Percentiles rank a stretch among this genome's conserved stretches.
Conservation (phyloP, 1,140 invertebrate species). For the Magallana angulata region DNA sequence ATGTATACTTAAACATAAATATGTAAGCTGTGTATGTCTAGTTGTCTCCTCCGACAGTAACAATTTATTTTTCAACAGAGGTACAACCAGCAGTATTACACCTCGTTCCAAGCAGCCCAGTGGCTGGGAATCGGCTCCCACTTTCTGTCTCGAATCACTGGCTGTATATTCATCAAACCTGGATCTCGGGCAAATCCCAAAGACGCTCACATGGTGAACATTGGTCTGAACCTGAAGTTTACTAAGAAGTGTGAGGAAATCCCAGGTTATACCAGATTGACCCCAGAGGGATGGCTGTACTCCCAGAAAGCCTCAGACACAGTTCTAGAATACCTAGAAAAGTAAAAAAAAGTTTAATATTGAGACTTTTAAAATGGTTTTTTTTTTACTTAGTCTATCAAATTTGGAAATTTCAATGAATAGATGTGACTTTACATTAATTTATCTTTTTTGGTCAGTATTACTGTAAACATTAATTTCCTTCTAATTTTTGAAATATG, state of each 20-base stretch:
- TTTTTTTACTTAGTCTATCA: no score
- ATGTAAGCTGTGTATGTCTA: no score
- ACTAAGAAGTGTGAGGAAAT: slow-evolving; percentile 87
- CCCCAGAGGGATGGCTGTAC: slow-evolving; percentile 87
- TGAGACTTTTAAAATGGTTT: no score
- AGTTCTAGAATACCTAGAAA: slow-evolving; percentile 85
- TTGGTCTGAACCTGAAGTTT: slow-evolving; percentile 95
- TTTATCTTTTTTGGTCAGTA: no score
- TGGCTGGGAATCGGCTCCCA: slow-evolving; percentile 84
- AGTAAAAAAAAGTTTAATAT: slow-evolving; percentile 66
- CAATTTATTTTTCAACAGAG: neutral
- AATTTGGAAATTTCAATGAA: no score
- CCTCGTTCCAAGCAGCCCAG: slow-evolving; percentile 79
- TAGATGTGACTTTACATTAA: no score
- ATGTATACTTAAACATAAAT: no score
- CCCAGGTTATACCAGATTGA: slow-evolving; percentile 89
- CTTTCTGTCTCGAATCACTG: slow-evolving; percentile 90
- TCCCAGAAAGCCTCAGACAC: slow-evolving; percentile 88
- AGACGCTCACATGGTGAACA: slow-evolving; percentile 84
- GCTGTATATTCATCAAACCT: slow-evolving; percentile 85
- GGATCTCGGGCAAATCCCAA: slow-evolving; percentile 64
- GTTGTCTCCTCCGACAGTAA: neutral
- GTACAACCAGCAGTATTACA: slow-evolving; percentile 67
- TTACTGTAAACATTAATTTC: no score
- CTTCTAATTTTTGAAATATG: no score